These are phyloP conservation scores for Dasysyrphus albostriatus DNA, from an alignment of 2,888 invertebrate genomes.

Conservation along the genomic window DNA sequence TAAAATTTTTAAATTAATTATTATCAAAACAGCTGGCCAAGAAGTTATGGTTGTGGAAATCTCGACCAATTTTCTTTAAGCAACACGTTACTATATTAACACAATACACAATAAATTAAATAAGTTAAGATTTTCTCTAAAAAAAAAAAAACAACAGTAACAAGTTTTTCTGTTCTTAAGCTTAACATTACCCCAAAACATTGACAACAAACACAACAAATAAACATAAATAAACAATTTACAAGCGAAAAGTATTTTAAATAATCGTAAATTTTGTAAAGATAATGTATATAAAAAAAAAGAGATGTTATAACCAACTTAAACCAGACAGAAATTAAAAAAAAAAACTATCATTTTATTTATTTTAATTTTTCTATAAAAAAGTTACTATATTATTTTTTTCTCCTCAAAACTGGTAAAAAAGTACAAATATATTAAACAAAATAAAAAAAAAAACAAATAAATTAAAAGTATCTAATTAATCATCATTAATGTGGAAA, in stretches of 20 bases:
- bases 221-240: conserved; percentile 42
- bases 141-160: conserved; percentile 20
- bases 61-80: conserved; percentile 75
- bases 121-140: conserved; percentile 58
- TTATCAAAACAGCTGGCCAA: conserved; percentile 61
- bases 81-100: conserved; percentile 73
- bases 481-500: conserved; percentile 53
- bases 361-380: conserved; percentile 1
- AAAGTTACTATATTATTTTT: not conserved
- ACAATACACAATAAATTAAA: conserved; percentile 62
- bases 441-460: conserved; percentile 47
- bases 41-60: conserved; percentile 71
- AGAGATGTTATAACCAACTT: conserved; percentile 44
- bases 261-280: conserved; percentile 57
- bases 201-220: conserved; percentile 8
- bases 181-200: conserved; percentile 29
- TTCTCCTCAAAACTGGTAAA: conserved; percentile 75
- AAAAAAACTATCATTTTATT: conserved; percentile 32
- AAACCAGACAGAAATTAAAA: conserved; percentile 22
- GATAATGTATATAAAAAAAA: conserved; percentile 68
- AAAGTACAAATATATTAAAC: conserved; percentile 73
- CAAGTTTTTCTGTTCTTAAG: conserved; percentile 41
- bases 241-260: conserved; percentile 36
- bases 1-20: not conserved
- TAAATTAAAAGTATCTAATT: too few relatives aligned